Evolutionary conservation across 2,888 invertebrate species (phyloP), one percentile per base, ranked within the genome.

Genomic region (Harmothoe impar): DNA sequence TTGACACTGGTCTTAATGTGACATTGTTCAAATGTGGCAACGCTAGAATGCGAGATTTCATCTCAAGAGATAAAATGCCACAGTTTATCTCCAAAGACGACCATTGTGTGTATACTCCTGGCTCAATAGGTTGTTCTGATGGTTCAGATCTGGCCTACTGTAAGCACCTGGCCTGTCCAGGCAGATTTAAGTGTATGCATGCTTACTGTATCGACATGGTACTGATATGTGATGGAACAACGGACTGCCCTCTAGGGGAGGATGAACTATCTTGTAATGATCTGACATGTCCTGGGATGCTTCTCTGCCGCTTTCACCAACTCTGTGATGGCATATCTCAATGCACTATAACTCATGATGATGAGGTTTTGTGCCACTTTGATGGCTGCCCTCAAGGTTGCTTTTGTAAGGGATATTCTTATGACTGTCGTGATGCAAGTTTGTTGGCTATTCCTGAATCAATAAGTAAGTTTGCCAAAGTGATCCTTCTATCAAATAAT

Each of bases 291-390:
- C 62, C 62, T 20, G 62, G 62, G 0, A 20, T 62, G n/a, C 15
- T 62, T 3, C 20, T n/a, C 20, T 62, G 20, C 62, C 62, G 62
- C 3, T 62, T 62, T n/a, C 62, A 62, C 20, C 62, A 62, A n/a
- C 62, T 62, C 3, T 62, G 62, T 62, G 62, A 62, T n/a, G 62
- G 62, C 1, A 62, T 20, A 1, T 15, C 20, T n/a, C 62, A 62
- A 7, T 62, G 62, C n/a, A 3, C 62, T 5, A n/a, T 62, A 3
- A 62, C 62, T 12, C 7, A 3, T 5, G 62, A 20, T 62, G 62
- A 62, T 62, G 62, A 62, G 15, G 62, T n/a, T 15, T n/a, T 62
- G 62, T 62, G 62, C n/a, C 62, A 62, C n/a, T 62, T 62, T n/a
- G 3, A 62, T 12, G 62, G 20, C 3, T 62, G 62, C 15, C 62